Evolutionary conservation across 2,888 invertebrate genomes (phyloP).

Genomic region (Rhimphoctona megacephalus): DNA sequence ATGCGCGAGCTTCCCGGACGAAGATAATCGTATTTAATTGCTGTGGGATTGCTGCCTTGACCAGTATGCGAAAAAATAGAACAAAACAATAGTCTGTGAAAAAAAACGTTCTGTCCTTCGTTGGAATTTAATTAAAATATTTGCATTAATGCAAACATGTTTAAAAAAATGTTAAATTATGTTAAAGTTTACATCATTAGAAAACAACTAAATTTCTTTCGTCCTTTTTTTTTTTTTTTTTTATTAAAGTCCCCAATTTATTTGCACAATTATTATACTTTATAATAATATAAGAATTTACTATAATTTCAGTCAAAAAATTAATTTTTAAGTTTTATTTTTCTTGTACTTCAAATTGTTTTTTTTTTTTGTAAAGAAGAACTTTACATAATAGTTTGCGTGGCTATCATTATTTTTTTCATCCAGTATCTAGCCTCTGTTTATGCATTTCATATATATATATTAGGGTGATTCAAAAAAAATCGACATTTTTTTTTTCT

Average conservation of each 20-base stretch:
- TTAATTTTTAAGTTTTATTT: neutral
- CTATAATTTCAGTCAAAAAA: neutral
- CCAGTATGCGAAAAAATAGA: neutral
- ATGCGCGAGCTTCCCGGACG: conserved; percentile 53
- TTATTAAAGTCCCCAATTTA: neutral
- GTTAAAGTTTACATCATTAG: neutral
- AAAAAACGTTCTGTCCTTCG: neutral
- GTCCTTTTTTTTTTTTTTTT: no score
- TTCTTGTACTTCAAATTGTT: neutral
- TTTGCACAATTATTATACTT: neutral
- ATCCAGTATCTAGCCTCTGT: conserved; percentile 12
- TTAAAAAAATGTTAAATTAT: neutral
- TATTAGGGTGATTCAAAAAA: no score
- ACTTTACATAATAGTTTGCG: conserved; percentile 57
- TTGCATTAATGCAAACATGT: no score
- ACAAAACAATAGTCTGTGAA: neutral
- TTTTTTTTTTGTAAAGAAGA: neutral
- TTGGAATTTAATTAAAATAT: neutral
- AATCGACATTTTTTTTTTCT: no score
- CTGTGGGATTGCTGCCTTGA: conserved; percentile 16
- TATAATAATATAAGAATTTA: neutral
- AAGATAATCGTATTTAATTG: conserved; percentile 55
- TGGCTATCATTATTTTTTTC: conserved; percentile 41
- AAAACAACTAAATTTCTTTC: neutral
- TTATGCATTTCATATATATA: no score